Evolutionary conservation across 2,797 vertebrate species (phyloP), one percentile per base, ranked within the genome.

Genomic region (Lates japonicus): DNA sequence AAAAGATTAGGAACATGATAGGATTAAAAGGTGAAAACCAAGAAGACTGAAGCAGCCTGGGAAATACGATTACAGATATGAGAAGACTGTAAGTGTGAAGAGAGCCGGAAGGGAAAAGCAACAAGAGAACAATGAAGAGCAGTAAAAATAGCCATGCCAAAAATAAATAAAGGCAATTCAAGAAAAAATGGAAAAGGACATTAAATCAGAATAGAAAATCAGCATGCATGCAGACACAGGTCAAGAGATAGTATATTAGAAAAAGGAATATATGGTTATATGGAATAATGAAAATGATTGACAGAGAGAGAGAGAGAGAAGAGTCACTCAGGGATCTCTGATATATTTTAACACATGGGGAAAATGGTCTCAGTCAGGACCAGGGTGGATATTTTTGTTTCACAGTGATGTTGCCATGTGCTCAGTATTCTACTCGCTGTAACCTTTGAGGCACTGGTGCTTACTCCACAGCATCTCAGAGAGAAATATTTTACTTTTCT

Each of bases 31-130:
- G 31, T 71, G 29, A 52, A 60, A 70, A 76, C 20, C 46, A 35
- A 73, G 46, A 44, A 67, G 65, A 70, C 13, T 58, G 54, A 52
- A 51, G 58, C 51, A 11, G 70, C 0, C 65, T 51, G 59, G 76
- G 65, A 81, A 76, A 83, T 67, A 39, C 57, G 74, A 84, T 76
- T 82, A 77, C 49, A 81, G 42, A 67, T 49, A 39, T 0, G 0
- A 70, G 6, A 57, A 4, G 33, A 67, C 5, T 68, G 66, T 29
- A 59, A 63, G 52, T 49, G 59, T 63, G 58, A 74, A 55, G 44
- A 70, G 65, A 78, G 51, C n/a, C 2, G 0, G 8, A 48, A 49
- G 42, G 52, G 49, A 14, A n/a, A 51, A 61, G 44, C 9, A 66
- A 46, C 55, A 33, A 58, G 37, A 37, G 57, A 59, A 71, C 3